phyloP scores from a whole-genome alignment of 1,140 invertebrate genomes.

The Trinorchestia longiramus region DNA sequence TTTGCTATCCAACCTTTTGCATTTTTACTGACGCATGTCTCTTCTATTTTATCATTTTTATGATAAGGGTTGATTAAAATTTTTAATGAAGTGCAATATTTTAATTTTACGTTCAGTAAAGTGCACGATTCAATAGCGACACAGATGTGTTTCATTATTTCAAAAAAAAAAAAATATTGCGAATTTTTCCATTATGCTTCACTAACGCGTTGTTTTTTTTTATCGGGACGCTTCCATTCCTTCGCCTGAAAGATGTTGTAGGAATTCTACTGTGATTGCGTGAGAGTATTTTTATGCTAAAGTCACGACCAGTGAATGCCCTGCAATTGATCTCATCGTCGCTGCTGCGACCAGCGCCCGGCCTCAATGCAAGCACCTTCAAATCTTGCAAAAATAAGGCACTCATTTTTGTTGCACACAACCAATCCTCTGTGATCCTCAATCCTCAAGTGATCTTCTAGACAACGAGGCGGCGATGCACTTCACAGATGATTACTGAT shows the following conservation, averaged over 20 bases:
- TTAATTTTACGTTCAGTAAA: not conserved
- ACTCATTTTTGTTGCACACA: not conserved
- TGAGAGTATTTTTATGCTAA: not conserved
- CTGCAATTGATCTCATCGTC: not conserved
- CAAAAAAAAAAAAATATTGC: not conserved
- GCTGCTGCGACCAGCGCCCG: not conserved
- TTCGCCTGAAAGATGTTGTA: not conserved
- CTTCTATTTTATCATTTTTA: too few species aligned
- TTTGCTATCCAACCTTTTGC: too few species aligned
- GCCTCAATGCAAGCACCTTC: not conserved
- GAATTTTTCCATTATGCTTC: not conserved
- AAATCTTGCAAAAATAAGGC: not conserved
- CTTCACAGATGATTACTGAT: not conserved
- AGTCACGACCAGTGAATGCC: not conserved
- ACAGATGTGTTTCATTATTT: not conserved
- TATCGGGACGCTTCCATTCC: not conserved
- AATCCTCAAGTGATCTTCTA: not conserved
- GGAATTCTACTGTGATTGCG: not conserved
- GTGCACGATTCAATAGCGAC: not conserved
- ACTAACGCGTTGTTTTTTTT: not conserved
- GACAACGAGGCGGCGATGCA: not conserved
- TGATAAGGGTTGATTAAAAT: not conserved
- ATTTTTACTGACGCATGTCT: too few species aligned
- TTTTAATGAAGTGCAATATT: not conserved
- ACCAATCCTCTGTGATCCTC: not conserved